Base-by-base conservation (phyloP, 2,113 vertebrate species). In the Catagonus wagneri region DNA sequence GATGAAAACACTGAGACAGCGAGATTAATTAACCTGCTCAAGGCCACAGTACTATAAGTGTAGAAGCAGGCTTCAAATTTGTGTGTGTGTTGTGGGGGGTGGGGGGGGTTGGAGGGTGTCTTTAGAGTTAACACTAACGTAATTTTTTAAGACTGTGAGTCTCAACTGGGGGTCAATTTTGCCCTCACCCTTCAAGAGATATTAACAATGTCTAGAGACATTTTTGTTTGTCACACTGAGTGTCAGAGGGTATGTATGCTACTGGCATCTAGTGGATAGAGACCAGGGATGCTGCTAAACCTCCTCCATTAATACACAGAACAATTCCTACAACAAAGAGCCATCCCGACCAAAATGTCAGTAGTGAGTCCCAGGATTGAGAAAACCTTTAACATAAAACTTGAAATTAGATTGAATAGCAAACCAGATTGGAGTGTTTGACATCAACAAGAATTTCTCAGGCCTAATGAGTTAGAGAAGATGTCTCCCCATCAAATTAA, bases 71-170 rank as follows among this genome's bases (percentile, higher is more conserved):
- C 61, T 96, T 84, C 25, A 65, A 25, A 14, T 39, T 5, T 61
- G 29, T 34, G 23, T 27, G 6, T 89, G 68, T 29, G 19, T 12
- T 5, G 7, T 7, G 9, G 6, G 2, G 9, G 1, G n/a, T n/a
- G n/a, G 0, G 1, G 4, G 7, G 32, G 4, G 7, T 32, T n/a
- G 17, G 16, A 1, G 1, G 0, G 16, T 74, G 4, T 32, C 58
- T 91, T 56, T 29, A 88, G 76, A 84, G 14, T 66, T 54, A 95
- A 34, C 17, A 68, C 20, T 58, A 79, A 39, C 8, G 2, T n/a
- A 32, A 65, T 61, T 6, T 20, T 79, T 91, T 44, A 54, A 81
- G 44, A 32, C 39, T 27, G 23, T 44, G 4, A 1, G 4, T 91
- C 50, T 86, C 63, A 22, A 17, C 2, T 29, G n/a, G 34, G 9